Percentiles rank a stretch among this genome's conserved stretches.
phyloP scores from a whole-genome alignment of 2,888 invertebrate species.

The Herminia tarsipennalis region DNA sequence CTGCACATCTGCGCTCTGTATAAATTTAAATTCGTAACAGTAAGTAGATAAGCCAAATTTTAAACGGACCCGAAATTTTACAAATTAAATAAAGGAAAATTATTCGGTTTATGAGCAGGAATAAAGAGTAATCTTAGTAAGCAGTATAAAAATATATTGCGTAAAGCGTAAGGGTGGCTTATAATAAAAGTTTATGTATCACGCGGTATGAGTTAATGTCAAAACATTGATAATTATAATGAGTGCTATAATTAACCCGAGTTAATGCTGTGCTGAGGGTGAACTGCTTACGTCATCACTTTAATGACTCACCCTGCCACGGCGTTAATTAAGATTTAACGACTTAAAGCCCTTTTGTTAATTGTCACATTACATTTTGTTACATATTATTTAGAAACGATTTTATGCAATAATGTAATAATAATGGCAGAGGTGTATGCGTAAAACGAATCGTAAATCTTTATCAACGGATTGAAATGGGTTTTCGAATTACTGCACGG shows the following conservation, averaged over 20 bases:
- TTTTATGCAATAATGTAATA: constrained; percentile 26
- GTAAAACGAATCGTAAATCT: constrained; percentile 24
- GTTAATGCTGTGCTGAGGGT: constrained; percentile 36
- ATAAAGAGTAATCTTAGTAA: constrained; percentile 15
- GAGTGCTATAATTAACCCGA: constrained; percentile 50
- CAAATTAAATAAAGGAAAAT: constrained; percentile 21
- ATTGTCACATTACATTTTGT: constrained; percentile 58
- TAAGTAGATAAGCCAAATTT: constrained; percentile 13
- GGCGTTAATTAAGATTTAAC: constrained; percentile 72
- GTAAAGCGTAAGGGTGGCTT: constrained; percentile 15
- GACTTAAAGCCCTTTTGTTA: constrained; percentile 60
- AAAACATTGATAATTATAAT: constrained; percentile 47
- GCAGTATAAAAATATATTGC: constrained; percentile 34
- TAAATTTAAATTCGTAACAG: constrained; percentile 27
- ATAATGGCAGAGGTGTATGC: constrained; percentile 2
- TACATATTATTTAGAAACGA: constrained; percentile 40
- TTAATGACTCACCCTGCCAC: constrained; percentile 58
- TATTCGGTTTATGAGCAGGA: constrained; percentile 19
- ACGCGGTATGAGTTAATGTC: constrained; percentile 26
- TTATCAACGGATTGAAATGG: constrained; percentile 14
- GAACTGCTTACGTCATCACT: constrained; percentile 57
- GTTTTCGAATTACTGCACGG: too few species aligned
- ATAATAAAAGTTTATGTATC: constrained; percentile 41
- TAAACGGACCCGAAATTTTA: constrained; percentile 16
- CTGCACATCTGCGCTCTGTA: constrained; percentile 34